Evolutionary conservation across 2,888 invertebrate genomes (phyloP).

Genomic region (Acleris laterana): DNA sequence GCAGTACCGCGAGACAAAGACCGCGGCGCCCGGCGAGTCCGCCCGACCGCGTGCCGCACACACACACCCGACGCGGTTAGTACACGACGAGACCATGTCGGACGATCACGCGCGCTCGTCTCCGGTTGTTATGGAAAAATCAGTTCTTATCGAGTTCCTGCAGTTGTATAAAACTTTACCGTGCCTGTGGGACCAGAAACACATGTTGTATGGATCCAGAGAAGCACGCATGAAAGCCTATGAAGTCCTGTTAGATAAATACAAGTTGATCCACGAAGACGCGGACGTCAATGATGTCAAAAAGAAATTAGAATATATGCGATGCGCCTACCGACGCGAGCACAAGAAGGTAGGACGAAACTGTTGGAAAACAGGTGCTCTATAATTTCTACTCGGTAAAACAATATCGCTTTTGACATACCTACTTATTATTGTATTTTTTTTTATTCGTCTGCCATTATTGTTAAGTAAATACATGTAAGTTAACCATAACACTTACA

Average conservation of each 20-base stretch:
- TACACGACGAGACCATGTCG: slow-evolving; percentile 40
- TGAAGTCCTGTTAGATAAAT: slow-evolving; percentile 43
- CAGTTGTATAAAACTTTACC: slow-evolving; percentile 42
- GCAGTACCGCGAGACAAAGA: slow-evolving; percentile 40
- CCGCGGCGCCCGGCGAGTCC: slow-evolving; percentile 40
- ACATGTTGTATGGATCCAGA: slow-evolving; percentile 40
- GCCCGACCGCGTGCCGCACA: slow-evolving; percentile 28
- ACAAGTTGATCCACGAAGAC: slow-evolving; percentile 36
- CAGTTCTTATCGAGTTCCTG: slow-evolving; percentile 40
- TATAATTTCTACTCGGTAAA: too few species aligned
- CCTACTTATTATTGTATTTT: too few species aligned
- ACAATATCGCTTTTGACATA: too few species aligned
- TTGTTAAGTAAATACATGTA: too few species aligned
- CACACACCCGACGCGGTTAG: slow-evolving; percentile 36
- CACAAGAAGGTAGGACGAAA: slow-evolving; percentile 43
- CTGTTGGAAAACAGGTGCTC: too few species aligned
- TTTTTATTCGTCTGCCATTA: too few species aligned
- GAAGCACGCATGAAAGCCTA: slow-evolving; percentile 40
- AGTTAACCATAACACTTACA: too few species aligned
- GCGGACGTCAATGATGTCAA: slow-evolving; percentile 40
- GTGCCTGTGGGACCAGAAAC: slow-evolving; percentile 46
- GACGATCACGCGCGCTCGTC: slow-evolving; percentile 17
- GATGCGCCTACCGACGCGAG: slow-evolving; percentile 46
- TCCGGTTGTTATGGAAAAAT: slow-evolving; percentile 34
- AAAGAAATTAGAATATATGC: slow-evolving; percentile 49